Evolutionary conservation across 2,113 vertebrate species (phyloP), one percentile per base, ranked within the genome.

Genomic region (Cacatua alba): DNA sequence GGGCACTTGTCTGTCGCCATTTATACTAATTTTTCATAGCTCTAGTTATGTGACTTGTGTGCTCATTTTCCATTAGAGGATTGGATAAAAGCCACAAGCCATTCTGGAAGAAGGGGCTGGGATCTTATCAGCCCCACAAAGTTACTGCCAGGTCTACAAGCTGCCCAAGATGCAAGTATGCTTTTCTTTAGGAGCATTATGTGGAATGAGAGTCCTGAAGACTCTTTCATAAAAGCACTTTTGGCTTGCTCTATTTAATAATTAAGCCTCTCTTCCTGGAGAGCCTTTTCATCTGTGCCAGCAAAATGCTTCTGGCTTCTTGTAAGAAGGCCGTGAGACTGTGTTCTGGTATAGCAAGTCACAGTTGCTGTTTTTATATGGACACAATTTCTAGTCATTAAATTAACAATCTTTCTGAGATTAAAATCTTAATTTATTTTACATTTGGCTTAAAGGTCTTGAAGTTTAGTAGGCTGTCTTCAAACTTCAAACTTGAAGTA

Each of bases 341-440:
- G 55, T 7, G 6, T 82, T 97, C 83, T 71, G 37, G 89, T 95
- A 75, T 51, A 69, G 51, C 21, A 0, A 86, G 83, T 92, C 86
- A 84, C 0, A 4, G 46, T 71, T 78, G 39, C 64, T 92, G 26
- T 18, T 84, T 94, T 89, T 71, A 57, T 64, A 55, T 44, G 39
- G 60, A 71, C 35, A 43, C 20, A 63, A 13, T 92, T 94, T 84
- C 86, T 92, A 91, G 72, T 86, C 59, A 78, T 82, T 62, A 90
- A 85, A 85, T 87, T 77, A 84, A 53, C 51, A 52, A 28, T 86
- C 51, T 82, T 94, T 91, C 60, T 39, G 13, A 94, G 81, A 94
- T 96, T 68, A 86, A 68, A 86, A 95, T 89, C 64, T 68, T 33
- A 82, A 82, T 74, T 88, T 95, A 69, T 72, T 95, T 90, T 88